These are phyloP conservation scores for Hydriomena furcata DNA, from an alignment of 2,888 invertebrate species.

Conservation along the genomic window DNA sequence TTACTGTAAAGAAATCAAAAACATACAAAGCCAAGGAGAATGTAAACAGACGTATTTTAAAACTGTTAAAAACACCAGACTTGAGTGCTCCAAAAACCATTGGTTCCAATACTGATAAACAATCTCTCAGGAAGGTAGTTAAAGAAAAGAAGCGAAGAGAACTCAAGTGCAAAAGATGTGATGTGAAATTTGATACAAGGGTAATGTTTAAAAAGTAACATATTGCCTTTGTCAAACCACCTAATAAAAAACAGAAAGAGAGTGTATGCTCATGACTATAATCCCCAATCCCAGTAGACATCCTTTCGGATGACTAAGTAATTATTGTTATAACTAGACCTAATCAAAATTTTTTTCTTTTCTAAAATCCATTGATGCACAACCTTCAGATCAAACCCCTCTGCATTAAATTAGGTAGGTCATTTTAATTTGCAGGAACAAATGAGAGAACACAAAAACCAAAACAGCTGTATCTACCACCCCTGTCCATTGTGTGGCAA, in stretches of 20 bases:
- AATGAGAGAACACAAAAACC: conserved; percentile 30
- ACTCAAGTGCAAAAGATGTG: conserved; percentile 36
- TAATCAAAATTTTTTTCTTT: no score
- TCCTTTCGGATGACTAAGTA: no score
- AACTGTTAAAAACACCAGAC: conserved; percentile 10
- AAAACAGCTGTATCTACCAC: conserved; percentile 30
- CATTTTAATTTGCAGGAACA: conserved; percentile 25
- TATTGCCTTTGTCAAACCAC: no score
- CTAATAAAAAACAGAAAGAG: no score
- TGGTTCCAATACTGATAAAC: conserved; percentile 9
- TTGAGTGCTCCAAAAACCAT: conserved; percentile 7
- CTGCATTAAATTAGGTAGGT: not conserved
- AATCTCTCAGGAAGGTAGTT: conserved; percentile 5
- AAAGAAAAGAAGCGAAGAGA: conserved; percentile 18
- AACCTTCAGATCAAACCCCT: no score
- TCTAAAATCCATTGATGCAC: no score
- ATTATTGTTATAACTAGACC: no score
- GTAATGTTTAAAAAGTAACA: conserved; percentile 12
- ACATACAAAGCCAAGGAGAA: conserved; percentile 1
- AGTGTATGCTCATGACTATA: no score
- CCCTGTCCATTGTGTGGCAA: conserved; percentile 40
- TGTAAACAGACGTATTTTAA: conserved; percentile 9
- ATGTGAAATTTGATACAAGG: conserved; percentile 38
- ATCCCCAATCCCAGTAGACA: no score
- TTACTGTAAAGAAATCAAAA: conserved; percentile 9